Percentiles rank a stretch among this genome's conserved stretches.
phyloP scores from a whole-genome alignment of 2,797 vertebrate species.

The Semaprochilodus insignis region DNA sequence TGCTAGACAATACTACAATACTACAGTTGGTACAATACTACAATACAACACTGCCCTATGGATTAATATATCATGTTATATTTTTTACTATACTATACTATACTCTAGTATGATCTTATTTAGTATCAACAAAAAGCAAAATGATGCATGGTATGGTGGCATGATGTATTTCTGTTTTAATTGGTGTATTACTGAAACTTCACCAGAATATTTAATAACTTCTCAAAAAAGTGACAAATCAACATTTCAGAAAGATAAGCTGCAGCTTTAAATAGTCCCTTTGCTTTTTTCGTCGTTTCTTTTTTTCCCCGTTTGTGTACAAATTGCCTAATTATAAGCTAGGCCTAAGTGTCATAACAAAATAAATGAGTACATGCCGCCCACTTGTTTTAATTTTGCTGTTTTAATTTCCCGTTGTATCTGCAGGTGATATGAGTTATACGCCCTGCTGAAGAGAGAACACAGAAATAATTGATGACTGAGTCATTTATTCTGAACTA shows the following conservation, averaged over 20 bases:
- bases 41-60: too few species aligned
- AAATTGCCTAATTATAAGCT: conserved; percentile 37
- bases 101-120: too few species aligned
- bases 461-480: conserved; percentile 48
- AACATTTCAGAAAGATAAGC: neutral
- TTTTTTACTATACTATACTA: too few species aligned
- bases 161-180: too few species aligned
- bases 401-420: conserved; percentile 46
- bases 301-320: neutral
- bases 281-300: neutral
- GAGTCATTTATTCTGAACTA: conserved; percentile 38
- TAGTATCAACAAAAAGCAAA: too few species aligned
- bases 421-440: conserved; percentile 44
- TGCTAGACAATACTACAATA: too few species aligned
- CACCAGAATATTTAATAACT: too few species aligned
- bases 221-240: too few species aligned
- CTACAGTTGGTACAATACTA: too few species aligned
- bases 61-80: too few species aligned
- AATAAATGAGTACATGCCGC: conserved; percentile 38
- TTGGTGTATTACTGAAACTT: too few species aligned
- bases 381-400: conserved; percentile 38
- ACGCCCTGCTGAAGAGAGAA: conserved; percentile 40
- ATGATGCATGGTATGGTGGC: too few species aligned
- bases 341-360: conserved; percentile 25
- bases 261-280: neutral